Percentiles rank a stretch among this genome's conserved stretches.
phyloP scores from a whole-genome alignment of 1,140 invertebrate genomes.

The Drosophila varians region DNA sequence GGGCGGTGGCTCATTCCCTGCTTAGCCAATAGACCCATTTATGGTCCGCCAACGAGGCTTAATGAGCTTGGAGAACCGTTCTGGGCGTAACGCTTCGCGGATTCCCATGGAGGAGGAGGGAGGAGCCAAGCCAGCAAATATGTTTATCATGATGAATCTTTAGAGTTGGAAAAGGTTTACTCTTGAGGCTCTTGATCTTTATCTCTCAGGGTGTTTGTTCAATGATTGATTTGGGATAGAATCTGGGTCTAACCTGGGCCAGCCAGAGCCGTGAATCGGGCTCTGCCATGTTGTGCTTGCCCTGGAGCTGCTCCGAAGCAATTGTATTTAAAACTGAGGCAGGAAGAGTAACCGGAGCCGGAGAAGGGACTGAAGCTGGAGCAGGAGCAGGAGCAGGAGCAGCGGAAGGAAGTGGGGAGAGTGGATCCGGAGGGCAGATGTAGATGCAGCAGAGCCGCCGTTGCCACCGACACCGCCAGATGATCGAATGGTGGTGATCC shows the following conservation, averaged over 20 bases:
- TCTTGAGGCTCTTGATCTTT: background rate
- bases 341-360: background rate
- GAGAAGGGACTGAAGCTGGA: background rate
- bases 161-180: background rate
- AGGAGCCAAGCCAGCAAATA: background rate
- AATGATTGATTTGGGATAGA: background rate
- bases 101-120: conserved; percentile 6
- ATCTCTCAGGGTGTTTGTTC: background rate
- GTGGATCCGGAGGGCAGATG: conserved; percentile 13
- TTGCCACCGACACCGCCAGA: conserved; percentile 47
- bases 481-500: conserved; percentile 84
- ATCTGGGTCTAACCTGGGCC: conserved; percentile 6
- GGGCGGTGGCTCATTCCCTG: background rate
- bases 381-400: background rate
- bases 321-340: background rate
- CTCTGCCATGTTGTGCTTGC: conserved; percentile 57
- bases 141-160: background rate
- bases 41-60: conserved; percentile 7
- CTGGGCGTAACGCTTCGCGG: conserved; percentile 34
- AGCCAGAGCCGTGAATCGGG: conserved; percentile 42
- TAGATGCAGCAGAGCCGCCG: conserved; percentile 39
- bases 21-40: conserved; percentile 3
- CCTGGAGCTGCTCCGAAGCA: conserved; percentile 48
- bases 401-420: background rate
- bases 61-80: conserved; percentile 38